Evolutionary conservation across 1,140 invertebrate genomes (phyloP), one percentile per base, ranked within the genome.

Genomic region (Dreissena polymorpha): DNA sequence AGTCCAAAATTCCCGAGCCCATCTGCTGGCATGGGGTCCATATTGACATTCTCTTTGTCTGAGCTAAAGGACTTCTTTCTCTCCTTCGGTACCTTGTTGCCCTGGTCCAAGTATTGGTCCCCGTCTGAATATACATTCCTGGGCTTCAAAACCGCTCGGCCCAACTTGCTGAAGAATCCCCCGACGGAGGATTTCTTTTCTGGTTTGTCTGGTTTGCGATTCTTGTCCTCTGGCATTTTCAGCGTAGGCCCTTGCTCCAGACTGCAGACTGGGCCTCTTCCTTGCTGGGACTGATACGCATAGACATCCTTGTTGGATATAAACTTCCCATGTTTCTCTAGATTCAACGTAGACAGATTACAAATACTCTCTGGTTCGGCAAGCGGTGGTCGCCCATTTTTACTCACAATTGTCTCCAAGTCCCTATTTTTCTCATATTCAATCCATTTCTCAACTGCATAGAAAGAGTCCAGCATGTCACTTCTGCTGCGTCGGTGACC

Each of bases 401-500:
- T 39, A 39, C 39, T 39, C 39, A 39, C 39, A 5, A 39, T 39
- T 0, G 29, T 72, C 75, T 73, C 21, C 16, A 39, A 14, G 14
- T 83, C 68, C 60, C 74, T 75, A 12, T 84, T 85, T 57, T 86
- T 71, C 63, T 87, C 88, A 68, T 86, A 90, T 71, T 83, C 83
- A 14, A 85, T 53, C 88, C 88, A 90, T 70, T 90, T 89, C 21
- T 83, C 68, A 16, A 53, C 76, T 3, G 67, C 78, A 27, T 67
- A 78, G 13, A 86, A 75, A 13, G 86, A 85, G 39, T 87, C 85
- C 1, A 84, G 75, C 72, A 90, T 79, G 64, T 90, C 89, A 77
- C 89, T 90, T n/a, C 83, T 71, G 67, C 89, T 90, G 13, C 89
- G 82, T 63, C 86, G 74, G 63, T 90, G 89, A 0, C 60, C 76